Evolutionary conservation across 2,888 invertebrate genomes (phyloP).

Genomic region (Clunio marinus): DNA sequence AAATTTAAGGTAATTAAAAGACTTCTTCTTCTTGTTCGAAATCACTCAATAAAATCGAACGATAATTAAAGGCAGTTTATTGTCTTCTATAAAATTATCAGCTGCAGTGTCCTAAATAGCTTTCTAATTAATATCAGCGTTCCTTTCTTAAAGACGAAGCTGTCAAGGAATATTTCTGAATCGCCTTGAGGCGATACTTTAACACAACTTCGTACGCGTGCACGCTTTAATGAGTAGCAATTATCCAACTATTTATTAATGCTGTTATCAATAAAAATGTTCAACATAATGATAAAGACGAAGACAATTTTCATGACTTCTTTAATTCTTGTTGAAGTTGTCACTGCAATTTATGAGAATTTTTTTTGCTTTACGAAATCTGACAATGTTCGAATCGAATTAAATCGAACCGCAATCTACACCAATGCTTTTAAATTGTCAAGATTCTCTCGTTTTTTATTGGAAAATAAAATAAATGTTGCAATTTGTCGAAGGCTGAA

Average conservation of each 20-base stretch:
- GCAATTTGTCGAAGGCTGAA: not conserved
- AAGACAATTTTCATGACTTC: not conserved
- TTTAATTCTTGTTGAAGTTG: too few species aligned
- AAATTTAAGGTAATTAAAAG: too few species aligned
- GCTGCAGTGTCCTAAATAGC: conserved; percentile 1
- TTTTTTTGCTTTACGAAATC: not conserved
- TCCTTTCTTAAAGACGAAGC: not conserved
- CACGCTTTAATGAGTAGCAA: conserved; percentile 15
- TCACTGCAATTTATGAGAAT: not conserved
- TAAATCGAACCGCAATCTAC: not conserved
- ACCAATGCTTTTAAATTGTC: too few species aligned
- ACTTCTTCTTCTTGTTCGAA: too few species aligned
- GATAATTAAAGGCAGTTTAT: not conserved
- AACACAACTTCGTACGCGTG: conserved; percentile 19
- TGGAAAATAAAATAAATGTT: not conserved
- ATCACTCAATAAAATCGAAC: not conserved
- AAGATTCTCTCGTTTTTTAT: too few species aligned
- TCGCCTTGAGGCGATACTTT: not conserved
- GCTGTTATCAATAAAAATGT: conserved; percentile 7
- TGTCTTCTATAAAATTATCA: not conserved
- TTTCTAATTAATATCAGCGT: not conserved
- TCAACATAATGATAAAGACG: not conserved
- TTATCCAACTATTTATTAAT: not conserved
- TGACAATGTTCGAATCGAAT: not conserved
- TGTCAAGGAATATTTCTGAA: not conserved